Percentiles rank a stretch among this genome's conserved stretches.
Evolutionary conservation across 1,140 invertebrate species (phyloP).

Genomic region (Euschistus heros): DNA sequence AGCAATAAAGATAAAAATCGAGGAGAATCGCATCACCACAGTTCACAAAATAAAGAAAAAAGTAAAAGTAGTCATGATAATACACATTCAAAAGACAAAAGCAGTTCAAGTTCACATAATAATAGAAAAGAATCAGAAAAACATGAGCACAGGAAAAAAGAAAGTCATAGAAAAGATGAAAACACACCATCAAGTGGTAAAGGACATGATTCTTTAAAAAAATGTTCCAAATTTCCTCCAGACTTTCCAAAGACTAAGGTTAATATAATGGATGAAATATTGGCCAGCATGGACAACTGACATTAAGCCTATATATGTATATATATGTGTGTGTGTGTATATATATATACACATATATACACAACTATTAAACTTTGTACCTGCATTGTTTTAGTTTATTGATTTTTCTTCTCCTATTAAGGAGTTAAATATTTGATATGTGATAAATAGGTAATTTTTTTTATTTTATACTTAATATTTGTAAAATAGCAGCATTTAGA

Average conservation of each 20-base stretch:
- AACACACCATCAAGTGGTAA: background rate
- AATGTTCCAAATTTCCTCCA: background rate
- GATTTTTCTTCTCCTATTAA: background rate
- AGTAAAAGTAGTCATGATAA: background rate
- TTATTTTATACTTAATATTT: background rate
- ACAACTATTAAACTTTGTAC: slow-evolving; percentile 5
- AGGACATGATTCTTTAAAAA: background rate
- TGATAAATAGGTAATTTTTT: background rate
- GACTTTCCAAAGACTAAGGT: slow-evolving; percentile 10
- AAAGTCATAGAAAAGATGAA: background rate
- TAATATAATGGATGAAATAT: slow-evolving; percentile 11
- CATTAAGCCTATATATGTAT: background rate
- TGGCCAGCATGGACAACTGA: slow-evolving; percentile 13
- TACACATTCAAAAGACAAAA: background rate
- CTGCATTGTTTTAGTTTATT: slow-evolving; percentile 10
- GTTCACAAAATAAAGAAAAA: slow-evolving; percentile 4
- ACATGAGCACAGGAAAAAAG: background rate
- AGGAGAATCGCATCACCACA: background rate
- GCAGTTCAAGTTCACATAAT: background rate
- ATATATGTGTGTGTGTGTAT: no score
- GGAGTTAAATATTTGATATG: background rate
- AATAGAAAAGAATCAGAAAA: background rate
- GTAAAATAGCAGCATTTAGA: background rate
- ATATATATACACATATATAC: background rate
- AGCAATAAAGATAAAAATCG: background rate